Base-by-base conservation (phyloP, 1,140 invertebrate species). In the Brachionus rubens region DNA sequence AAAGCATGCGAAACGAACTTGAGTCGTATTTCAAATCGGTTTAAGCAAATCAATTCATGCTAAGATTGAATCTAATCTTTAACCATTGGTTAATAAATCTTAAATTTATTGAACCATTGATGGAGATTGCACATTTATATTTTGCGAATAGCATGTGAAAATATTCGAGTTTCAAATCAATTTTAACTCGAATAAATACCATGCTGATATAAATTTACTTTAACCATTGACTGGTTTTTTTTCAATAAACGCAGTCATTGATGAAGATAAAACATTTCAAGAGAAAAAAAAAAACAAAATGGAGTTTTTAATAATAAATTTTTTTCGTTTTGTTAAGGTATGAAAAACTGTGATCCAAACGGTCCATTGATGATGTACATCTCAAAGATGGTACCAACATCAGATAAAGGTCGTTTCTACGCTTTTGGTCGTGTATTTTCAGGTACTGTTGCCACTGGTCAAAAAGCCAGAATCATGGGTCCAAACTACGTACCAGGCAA, bases 321-420 rank as follows among this genome's bases (percentile, higher is more conserved):
- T 26, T 16, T 46, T 54, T 56, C n/a, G 5, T 33, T 47, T 48
- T 24, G 75, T 79, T 3, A 75, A 83, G 87, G 83, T 40, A 85
- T 89, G 54, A 87, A 94, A 89, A 92, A 85, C 81, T 99, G 96
- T 85, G 93, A 99, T 86, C 91, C 94, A 6, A 91, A 96, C 80
- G 97, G 90, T 78, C 96, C 94, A 21, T 88, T 99, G 28, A 99
- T 99, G 96, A 99, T 99, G 96, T 99, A 99, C 88, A 89, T 99
- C 78, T 98, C 95, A 24, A 99, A 99, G 87, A 99, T 99, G 97
- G 97, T 99, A 85, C 97, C 97, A 75, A 99, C 97, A 4, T 92
- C 93, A 46, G 97, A 99, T 85, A 99, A 99, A 87, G 97, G 97
- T 78, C 90, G 97, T 85, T 99, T 99, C 90, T 99, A 98, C 86